Percentiles rank a stretch among this genome's conserved stretches.
phyloP scores from a whole-genome alignment of 2,888 invertebrate genomes.

The Nomada fucata region DNA sequence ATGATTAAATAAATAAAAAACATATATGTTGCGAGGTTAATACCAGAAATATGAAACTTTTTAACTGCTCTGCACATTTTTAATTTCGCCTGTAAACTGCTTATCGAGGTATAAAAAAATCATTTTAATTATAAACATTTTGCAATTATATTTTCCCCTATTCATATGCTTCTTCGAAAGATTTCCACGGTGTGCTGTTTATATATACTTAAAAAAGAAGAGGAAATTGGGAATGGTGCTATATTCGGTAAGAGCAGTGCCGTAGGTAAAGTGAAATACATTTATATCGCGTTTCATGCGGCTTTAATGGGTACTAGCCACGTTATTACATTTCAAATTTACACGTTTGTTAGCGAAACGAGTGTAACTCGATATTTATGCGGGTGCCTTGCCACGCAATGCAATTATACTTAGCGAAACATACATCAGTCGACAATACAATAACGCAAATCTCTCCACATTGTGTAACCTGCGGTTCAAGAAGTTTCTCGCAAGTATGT shows the following conservation, averaged over 20 bases:
- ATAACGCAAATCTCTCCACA: background rate
- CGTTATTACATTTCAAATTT: background rate
- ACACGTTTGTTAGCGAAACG: background rate
- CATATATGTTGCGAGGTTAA: no score
- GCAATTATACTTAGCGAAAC: background rate
- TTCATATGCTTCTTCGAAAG: no score
- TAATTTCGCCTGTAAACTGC: no score
- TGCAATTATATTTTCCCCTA: no score
- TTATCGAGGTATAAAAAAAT: no score
- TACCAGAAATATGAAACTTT: no score
- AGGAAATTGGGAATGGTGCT: no score
- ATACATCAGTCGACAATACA: background rate
- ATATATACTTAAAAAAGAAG: no score
- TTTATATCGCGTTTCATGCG: background rate
- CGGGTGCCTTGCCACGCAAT: background rate
- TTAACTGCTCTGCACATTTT: no score
- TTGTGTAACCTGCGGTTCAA: background rate
- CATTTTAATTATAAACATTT: no score
- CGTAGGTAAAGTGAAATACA: background rate
- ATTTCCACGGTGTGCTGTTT: no score
- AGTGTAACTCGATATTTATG: background rate
- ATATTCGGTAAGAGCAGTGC: background rate
- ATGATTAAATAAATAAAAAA: no score
- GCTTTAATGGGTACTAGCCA: background rate
- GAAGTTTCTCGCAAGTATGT: background rate